Evolutionary conservation across 2,797 vertebrate genomes (phyloP).

Genomic region (Hydrocynus forskahlii): DNA sequence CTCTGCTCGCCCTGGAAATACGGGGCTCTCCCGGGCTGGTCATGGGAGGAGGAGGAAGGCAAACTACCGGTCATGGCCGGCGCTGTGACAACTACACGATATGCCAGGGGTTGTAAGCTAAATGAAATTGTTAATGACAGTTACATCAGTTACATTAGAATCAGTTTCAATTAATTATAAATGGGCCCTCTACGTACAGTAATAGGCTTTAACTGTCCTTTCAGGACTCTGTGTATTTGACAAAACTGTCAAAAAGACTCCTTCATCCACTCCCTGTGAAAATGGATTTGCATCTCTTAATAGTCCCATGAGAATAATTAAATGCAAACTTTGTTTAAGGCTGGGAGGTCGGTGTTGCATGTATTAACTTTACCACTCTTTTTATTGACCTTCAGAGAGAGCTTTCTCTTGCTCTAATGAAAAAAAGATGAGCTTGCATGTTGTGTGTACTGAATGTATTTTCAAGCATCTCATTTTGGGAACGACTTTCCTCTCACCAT

Average conservation of each 20-base stretch:
- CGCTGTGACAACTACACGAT: too few species aligned
- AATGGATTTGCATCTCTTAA: not conserved
- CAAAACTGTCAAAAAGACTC: slow-evolving; percentile 1
- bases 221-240: not conserved
- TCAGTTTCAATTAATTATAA: not conserved
- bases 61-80: too few species aligned
- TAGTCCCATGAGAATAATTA: slow-evolving; percentile 19
- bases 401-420: not conserved
- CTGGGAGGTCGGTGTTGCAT: not conserved
- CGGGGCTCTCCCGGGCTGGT: too few species aligned
- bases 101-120: too few species aligned
- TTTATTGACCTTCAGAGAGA: not conserved
- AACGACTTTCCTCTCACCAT: not conserved
- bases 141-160: not conserved
- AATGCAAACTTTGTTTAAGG: not conserved
- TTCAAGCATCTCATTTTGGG: not conserved
- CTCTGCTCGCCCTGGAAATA: too few species aligned
- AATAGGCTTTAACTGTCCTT: not conserved
- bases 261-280: not conserved
- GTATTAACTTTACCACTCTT: not conserved
- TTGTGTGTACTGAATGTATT: not conserved
- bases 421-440: slow-evolving; percentile 20
- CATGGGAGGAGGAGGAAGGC: too few species aligned
- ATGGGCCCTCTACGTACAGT: not conserved
- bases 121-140: too few species aligned